Evolutionary conservation across 1,140 invertebrate genomes (phyloP).

Genomic region (Sitophilus oryzae): DNA sequence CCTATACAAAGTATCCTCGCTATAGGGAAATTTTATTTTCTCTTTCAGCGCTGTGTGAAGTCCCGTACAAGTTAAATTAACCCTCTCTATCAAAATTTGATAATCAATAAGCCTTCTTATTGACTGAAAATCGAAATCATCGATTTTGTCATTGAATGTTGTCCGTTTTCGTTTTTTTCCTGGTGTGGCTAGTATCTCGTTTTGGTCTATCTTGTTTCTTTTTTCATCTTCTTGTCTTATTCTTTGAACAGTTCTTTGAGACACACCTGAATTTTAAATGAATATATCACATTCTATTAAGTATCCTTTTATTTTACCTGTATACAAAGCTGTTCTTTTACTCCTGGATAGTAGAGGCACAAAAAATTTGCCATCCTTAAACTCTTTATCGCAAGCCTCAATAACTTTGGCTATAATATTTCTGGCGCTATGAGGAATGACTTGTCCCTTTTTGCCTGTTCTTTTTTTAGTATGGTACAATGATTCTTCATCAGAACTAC

Average conservation of each 20-base stretch:
- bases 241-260: slow-evolving; percentile 2
- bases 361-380: neutral
- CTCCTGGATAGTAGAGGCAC: neutral
- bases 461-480: neutral
- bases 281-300: neutral
- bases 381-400: neutral
- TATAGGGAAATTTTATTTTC: neutral
- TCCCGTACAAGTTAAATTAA: neutral
- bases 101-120: neutral
- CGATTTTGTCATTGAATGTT: neutral
- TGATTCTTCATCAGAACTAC: neutral
- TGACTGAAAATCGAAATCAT: neutral
- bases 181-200: neutral
- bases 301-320: neutral
- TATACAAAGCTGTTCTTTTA: neutral
- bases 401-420: neutral
- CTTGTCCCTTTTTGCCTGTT: neutral
- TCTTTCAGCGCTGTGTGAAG: neutral
- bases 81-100: neutral
- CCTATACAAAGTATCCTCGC: neutral
- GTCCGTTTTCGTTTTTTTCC: neutral
- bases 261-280: neutral
- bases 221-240: neutral
- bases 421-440: neutral
- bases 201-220: neutral